These are phyloP conservation scores for Lasioglossum calceatum DNA, from an alignment of 2,888 invertebrate species.

Conservation along the genomic window DNA sequence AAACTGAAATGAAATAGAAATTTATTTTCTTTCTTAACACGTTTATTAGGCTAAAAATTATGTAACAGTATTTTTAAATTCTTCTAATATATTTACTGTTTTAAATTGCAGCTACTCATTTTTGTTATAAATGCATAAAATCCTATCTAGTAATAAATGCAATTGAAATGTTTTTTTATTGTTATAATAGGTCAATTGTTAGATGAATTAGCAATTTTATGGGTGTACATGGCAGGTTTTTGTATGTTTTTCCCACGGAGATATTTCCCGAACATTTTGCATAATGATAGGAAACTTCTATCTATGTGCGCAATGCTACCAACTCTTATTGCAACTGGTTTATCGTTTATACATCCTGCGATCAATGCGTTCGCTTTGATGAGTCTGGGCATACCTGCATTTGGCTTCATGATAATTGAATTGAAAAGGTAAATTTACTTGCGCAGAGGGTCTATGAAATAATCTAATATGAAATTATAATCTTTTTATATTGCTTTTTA, in stretches of 20 bases:
- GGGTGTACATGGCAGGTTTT: conserved; percentile 92
- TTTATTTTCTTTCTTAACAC: too few species aligned
- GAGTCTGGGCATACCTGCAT: conserved; percentile 89
- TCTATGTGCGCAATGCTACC: conserved; percentile 87
- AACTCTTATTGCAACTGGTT: conserved; percentile 88
- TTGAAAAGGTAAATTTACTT: conserved; percentile 86
- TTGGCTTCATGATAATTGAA: conserved; percentile 88
- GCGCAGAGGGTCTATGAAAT: not conserved
- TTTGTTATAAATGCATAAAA: too few species aligned
- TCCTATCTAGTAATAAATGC: not conserved
- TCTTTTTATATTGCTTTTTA: conserved; percentile 14
- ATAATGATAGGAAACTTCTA: conserved; percentile 88
- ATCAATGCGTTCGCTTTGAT: conserved; percentile 93
- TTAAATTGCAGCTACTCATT: too few species aligned
- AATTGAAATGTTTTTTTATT: conserved; percentile 25
- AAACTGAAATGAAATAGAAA: too few species aligned
- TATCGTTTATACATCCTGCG: conserved; percentile 91
- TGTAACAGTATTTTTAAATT: too few species aligned
- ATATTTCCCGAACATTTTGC: conserved; percentile 89
- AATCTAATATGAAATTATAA: not conserved
- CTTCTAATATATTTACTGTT: too few species aligned
- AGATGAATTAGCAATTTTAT: conserved; percentile 93
- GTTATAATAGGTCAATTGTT: conserved; percentile 88
- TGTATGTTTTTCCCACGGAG: conserved; percentile 90
- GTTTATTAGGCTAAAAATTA: too few species aligned